Percentiles rank a stretch among this genome's conserved stretches.
phyloP scores from a whole-genome alignment of 2,888 invertebrate species.

The Idaea aversata region DNA sequence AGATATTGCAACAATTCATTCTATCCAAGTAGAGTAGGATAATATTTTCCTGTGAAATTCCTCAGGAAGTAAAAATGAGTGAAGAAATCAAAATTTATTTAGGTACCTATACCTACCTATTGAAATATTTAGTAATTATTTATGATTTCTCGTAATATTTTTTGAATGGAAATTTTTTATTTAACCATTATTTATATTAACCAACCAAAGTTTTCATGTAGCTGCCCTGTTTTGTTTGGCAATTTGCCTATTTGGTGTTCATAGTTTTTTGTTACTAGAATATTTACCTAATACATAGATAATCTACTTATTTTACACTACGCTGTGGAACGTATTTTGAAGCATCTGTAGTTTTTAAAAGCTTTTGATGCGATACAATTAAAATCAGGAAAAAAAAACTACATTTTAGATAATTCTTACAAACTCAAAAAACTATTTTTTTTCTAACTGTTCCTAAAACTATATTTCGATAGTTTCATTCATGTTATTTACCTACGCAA shows the following conservation, averaged over 20 bases:
- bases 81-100: background rate
- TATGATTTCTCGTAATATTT: background rate
- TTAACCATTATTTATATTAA: no score
- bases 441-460: no score
- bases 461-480: background rate
- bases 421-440: no score
- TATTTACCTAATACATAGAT: background rate
- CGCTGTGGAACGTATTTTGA: no score
- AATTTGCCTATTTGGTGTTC: background rate
- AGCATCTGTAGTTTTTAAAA: no score
- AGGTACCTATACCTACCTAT: background rate
- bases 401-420: no score
- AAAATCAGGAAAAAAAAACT: no score
- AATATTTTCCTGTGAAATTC: background rate
- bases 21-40: background rate
- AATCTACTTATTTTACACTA: no score
- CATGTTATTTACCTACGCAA: background rate
- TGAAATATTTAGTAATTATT: background rate
- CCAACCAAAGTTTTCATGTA: no score
- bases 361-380: no score
- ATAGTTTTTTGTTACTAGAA: background rate
- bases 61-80: background rate
- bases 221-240: background rate
- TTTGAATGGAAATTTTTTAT: background rate
- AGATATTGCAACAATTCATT: background rate